A percentile compares a stretch with the other conserved stretches of the same genome.
Evolutionary conservation across 2,113 vertebrate genomes (phyloP).

Genomic region (Callopanchax toddi): DNA sequence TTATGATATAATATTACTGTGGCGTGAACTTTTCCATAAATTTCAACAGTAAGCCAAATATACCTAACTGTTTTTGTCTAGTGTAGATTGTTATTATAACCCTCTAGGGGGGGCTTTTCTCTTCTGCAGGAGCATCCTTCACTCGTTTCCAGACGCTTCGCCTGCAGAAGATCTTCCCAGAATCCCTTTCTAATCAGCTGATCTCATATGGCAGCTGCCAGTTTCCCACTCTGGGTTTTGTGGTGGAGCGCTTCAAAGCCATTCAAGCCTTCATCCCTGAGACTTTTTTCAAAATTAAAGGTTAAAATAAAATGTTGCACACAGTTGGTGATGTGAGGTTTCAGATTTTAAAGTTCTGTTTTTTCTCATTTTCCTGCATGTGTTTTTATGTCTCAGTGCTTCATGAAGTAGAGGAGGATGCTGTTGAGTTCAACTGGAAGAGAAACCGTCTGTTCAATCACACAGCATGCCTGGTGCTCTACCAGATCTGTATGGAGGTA

Average conservation of each 20-base stretch:
- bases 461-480: constrained; percentile 94
- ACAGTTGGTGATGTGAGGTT: not conserved
- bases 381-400: constrained; percentile 87
- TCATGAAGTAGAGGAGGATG: constrained; percentile 86
- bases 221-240: constrained; percentile 97
- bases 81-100: too few species aligned
- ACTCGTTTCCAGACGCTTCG: constrained; percentile 96
- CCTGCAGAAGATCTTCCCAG: constrained; percentile 91
- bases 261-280: constrained; percentile 98
- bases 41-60: too few species aligned
- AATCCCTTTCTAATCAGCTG: constrained; percentile 89
- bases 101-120: too few species aligned
- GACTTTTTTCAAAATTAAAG: constrained; percentile 95
- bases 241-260: constrained; percentile 98
- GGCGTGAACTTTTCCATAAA: too few species aligned
- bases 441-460: constrained; percentile 95
- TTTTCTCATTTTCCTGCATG: constrained; percentile 24
- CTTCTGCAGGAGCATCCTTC: constrained; percentile 92
- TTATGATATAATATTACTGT: too few species aligned
- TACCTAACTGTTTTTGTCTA: too few species aligned
- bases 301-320: constrained; percentile 60
- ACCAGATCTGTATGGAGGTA: constrained; percentile 99
- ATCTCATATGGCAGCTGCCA: constrained; percentile 99
- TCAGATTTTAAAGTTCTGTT: not conserved
- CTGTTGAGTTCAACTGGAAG: constrained; percentile 93